These are phyloP conservation scores for Cheirogaleus major DNA, from an alignment of 2,797 vertebrate species.

Conservation along the genomic window DNA sequence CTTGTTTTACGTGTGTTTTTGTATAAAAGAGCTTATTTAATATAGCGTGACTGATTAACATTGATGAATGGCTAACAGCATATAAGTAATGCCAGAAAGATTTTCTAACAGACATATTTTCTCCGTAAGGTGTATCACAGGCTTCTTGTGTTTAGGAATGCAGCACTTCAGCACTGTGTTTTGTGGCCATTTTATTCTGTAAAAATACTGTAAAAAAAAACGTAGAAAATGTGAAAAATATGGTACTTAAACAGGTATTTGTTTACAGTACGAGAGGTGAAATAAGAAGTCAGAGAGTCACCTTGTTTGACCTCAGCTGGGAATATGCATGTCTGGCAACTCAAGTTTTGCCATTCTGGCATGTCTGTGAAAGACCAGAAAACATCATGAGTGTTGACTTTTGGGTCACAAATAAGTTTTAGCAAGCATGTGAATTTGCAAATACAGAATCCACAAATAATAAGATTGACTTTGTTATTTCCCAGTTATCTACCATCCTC, in stretches of 20 bases:
- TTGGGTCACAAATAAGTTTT: neutral
- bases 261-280: neutral
- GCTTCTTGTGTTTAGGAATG: neutral
- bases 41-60: neutral
- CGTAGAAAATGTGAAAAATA: neutral
- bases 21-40: neutral
- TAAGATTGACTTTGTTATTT: neutral
- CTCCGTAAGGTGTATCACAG: neutral
- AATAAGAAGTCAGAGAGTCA: neutral
- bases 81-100: neutral
- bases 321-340: rapidly evolving
- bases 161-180: neutral
- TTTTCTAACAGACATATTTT: neutral
- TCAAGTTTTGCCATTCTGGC: neutral
- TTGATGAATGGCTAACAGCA: neutral
- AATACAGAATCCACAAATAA: neutral
- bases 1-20: neutral
- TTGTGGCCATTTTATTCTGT: neutral
- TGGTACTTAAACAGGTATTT: neutral
- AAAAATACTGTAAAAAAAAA: neutral
- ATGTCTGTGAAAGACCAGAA: neutral
- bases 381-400: neutral
- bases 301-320: neutral
- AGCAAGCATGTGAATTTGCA: neutral
- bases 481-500: neutral